These are phyloP conservation scores for Azorinus chamasolen DNA, from an alignment of 2,888 invertebrate genomes.

Conservation along the genomic window DNA sequence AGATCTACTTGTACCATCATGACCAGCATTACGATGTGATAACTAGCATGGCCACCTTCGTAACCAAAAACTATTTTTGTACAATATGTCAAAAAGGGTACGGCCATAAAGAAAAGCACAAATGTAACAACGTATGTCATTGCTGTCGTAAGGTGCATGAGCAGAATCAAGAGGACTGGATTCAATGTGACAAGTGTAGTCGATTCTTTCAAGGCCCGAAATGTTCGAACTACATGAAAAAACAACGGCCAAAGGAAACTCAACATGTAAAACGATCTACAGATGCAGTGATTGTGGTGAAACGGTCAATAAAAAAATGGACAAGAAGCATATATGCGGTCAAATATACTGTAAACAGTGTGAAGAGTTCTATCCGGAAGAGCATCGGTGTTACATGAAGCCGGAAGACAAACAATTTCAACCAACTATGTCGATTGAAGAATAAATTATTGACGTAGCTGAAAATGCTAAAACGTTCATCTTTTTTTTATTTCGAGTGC, in stretches of 20 bases:
- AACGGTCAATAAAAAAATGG: conserved; percentile 13
- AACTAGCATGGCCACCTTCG: conserved; percentile 50
- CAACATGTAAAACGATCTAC: conserved; percentile 34
- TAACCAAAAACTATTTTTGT: conserved; percentile 46
- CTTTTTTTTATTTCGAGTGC: no score
- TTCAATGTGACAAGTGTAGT: conserved; percentile 26
- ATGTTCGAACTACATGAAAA: conserved; percentile 20
- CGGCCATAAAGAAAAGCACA: conserved; percentile 24
- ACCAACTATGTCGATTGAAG: conserved; percentile 1
- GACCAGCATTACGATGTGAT: conserved; percentile 57
- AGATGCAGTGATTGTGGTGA: conserved; percentile 34
- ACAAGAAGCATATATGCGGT: conserved; percentile 31
- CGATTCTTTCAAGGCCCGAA: conserved; percentile 13
- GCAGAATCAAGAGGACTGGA: neutral
- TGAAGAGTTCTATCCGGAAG: conserved; percentile 30
- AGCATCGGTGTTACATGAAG: conserved; percentile 51
- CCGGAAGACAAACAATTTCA: no score
- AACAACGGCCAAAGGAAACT: conserved; percentile 8
- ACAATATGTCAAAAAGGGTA: conserved; percentile 27
- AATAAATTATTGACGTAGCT: no score
- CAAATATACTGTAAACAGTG: conserved; percentile 40
- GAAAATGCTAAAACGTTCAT: no score
- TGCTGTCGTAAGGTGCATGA: conserved; percentile 22
- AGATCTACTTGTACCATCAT: conserved; percentile 48
- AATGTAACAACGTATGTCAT: conserved; percentile 33